Percentiles rank a stretch among this genome's conserved stretches.
These are phyloP conservation scores for Metallyticus violacea DNA, from an alignment of 2,888 invertebrate genomes.

Conservation along the genomic window DNA sequence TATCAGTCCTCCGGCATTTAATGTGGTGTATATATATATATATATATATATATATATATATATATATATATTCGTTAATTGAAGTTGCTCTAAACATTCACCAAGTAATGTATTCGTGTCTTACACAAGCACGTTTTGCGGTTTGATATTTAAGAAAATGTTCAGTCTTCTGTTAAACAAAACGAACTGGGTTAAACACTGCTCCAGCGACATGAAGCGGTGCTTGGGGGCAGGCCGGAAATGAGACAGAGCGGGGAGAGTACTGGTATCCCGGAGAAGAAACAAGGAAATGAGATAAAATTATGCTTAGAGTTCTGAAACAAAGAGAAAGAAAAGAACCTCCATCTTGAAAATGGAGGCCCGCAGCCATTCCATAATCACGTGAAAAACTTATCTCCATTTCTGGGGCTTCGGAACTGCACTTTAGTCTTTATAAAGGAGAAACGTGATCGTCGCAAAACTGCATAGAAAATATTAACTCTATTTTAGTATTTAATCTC, in stretches of 20 bases:
- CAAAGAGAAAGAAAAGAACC: not conserved
- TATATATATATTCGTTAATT: no score
- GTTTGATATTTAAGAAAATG: no score
- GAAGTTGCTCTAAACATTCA: no score
- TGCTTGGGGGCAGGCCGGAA: not conserved
- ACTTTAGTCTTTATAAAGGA: not conserved
- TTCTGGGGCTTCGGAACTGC: no score
- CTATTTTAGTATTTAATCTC: no score
- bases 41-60: no score
- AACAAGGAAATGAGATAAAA: not conserved
- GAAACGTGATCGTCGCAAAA: not conserved
- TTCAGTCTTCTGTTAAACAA: not conserved
- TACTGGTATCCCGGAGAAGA: not conserved
- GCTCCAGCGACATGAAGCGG: not conserved
- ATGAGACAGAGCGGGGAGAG: not conserved
- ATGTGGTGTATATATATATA: no score
- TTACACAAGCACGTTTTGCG: no score
- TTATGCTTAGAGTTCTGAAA: not conserved
- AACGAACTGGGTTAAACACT: not conserved
- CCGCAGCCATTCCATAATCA: not conserved
- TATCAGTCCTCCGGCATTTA: no score
- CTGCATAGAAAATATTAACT: no score
- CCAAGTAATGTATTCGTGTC: no score
- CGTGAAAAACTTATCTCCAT: not conserved
- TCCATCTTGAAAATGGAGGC: not conserved